phyloP scores from a whole-genome alignment of 1,140 invertebrate species.

The Linepithema humile region DNA sequence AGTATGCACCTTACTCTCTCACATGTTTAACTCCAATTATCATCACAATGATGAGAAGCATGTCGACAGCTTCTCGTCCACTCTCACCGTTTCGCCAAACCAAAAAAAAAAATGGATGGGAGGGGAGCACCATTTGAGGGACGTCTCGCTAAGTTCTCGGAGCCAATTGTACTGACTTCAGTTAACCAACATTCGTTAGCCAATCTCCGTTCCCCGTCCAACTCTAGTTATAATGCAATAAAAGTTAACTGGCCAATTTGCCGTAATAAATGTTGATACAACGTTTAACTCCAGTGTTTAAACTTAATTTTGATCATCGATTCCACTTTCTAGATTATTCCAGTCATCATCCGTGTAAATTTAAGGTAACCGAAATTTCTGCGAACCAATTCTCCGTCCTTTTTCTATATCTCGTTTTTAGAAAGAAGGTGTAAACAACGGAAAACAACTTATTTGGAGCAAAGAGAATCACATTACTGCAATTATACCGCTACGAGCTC shows the following conservation, averaged over 20 bases:
- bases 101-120: slow-evolving; percentile 27
- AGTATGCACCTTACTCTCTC: slow-evolving; percentile 9
- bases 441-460: too few relatives aligned
- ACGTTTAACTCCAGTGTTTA: not conserved
- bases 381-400: too few relatives aligned
- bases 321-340: not conserved
- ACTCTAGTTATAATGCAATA: not conserved
- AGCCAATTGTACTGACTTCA: slow-evolving; percentile 2
- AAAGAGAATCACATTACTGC: too few relatives aligned
- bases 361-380: not conserved
- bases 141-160: slow-evolving; percentile 32
- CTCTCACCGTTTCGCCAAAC: slow-evolving; percentile 5
- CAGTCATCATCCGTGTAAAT: not conserved
- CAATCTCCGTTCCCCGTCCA: not conserved
- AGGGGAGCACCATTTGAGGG: slow-evolving; percentile 62
- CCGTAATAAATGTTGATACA: not conserved
- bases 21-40: not conserved
- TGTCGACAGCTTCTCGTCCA: slow-evolving; percentile 21
- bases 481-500: not conserved
- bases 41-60: not conserved
- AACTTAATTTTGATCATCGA: not conserved
- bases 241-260: not conserved
- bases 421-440: not conserved
- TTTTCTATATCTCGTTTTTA: not conserved
- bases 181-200: not conserved